These are phyloP conservation scores for Erannis defoliaria DNA, from an alignment of 2,888 invertebrate species.

Conservation along the genomic window DNA sequence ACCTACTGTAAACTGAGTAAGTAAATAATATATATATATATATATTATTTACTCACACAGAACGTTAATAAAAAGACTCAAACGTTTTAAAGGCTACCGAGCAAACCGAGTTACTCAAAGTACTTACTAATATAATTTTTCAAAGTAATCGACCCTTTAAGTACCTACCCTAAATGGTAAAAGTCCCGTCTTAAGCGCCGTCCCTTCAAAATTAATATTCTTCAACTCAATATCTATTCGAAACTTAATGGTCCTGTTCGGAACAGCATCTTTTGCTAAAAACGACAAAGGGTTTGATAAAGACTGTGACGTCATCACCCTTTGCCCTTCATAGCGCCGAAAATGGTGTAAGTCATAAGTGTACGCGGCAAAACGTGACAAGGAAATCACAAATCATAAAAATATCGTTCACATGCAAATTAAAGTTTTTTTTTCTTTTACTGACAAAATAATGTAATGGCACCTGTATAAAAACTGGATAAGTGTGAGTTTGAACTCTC, in stretches of 20 bases:
- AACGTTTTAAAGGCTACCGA: not conserved
- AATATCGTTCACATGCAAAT: not conserved
- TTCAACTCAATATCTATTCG: slow-evolving; percentile 19
- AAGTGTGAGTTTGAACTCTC: too few species aligned
- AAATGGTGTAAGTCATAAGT: slow-evolving; percentile 16
- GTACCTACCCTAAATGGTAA: slow-evolving; percentile 18
- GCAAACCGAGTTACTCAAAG: not conserved
- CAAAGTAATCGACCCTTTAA: slow-evolving; percentile 2
- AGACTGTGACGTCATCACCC: slow-evolving; percentile 45
- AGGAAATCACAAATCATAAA: not conserved
- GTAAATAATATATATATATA: too few species aligned
- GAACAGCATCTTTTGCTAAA: slow-evolving; percentile 33
- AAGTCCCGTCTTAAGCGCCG: slow-evolving; percentile 12
- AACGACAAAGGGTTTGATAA: slow-evolving; percentile 47
- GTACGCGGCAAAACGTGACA: not conserved
- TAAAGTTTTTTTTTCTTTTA: not conserved
- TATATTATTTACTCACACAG: too few species aligned
- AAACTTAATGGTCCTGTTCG: slow-evolving; percentile 20
- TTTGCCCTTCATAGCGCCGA: slow-evolving; percentile 34
- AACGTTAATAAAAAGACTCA: too few species aligned
- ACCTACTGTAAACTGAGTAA: too few species aligned
- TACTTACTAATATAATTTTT: slow-evolving; percentile 7
- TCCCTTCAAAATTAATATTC: slow-evolving; percentile 34
- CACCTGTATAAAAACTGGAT: too few species aligned
- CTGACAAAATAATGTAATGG: not conserved